Evolutionary conservation across 1,140 invertebrate genomes (phyloP).

Genomic region (Saccostrea glomerata): DNA sequence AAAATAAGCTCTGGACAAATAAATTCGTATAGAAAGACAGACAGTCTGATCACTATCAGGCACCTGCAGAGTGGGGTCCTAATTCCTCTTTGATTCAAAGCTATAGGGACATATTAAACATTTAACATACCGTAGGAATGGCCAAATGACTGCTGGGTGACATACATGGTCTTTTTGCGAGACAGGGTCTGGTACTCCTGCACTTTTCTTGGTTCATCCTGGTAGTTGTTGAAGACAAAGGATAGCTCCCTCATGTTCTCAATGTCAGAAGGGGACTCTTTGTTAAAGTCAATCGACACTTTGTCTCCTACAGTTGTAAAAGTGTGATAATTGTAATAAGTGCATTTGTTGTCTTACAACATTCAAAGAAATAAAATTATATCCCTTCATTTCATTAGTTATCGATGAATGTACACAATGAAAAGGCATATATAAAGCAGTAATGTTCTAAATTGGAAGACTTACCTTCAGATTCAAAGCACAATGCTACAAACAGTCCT

Average conservation of each 20-base stretch:
- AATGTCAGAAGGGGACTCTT: slow-evolving; percentile 1
- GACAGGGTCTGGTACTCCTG: not conserved
- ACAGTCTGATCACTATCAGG: no score
- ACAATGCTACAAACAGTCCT: slow-evolving; percentile 21
- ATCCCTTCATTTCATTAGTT: no score
- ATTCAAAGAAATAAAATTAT: no score
- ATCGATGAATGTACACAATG: no score
- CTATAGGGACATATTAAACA: not conserved
- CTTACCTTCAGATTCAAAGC: slow-evolving; percentile 36
- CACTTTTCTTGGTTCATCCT: slow-evolving; percentile 11
- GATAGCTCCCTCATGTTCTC: not conserved
- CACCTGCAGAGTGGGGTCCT: no score
- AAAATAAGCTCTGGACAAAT: no score
- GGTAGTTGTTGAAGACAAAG: slow-evolving; percentile 4
- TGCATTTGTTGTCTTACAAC: no score
- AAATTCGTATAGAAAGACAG: no score
- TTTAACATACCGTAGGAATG: slow-evolving; percentile 3
- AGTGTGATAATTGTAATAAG: no score
- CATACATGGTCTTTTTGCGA: slow-evolving; percentile 2
- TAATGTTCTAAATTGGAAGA: not conserved
- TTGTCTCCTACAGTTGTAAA: not conserved
- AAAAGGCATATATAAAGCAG: not conserved
- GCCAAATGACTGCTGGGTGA: slow-evolving; percentile 21
- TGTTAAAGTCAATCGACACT: not conserved
- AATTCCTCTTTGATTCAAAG: no score